These are phyloP conservation scores for Papilio gigon DNA, from an alignment of 2,888 invertebrate genomes.

Conservation along the genomic window DNA sequence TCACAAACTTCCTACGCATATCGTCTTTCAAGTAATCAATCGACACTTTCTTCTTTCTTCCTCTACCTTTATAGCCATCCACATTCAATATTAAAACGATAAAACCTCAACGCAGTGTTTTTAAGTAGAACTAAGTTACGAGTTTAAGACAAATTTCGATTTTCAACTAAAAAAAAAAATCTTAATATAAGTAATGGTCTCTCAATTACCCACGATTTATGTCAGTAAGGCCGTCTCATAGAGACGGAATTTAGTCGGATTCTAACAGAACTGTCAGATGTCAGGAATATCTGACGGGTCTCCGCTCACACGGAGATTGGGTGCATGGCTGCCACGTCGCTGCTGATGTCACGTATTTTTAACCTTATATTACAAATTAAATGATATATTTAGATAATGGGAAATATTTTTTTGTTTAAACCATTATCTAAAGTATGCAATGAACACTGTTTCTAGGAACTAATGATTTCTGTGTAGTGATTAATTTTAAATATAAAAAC, in stretches of 20 bases:
- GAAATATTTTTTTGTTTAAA: background rate
- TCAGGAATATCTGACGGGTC: conserved; percentile 28
- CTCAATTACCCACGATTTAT: conserved; percentile 22
- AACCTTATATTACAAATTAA: background rate
- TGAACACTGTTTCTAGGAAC: background rate
- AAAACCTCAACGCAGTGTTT: too few species aligned
- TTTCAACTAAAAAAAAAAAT: too few species aligned
- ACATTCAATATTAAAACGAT: too few species aligned
- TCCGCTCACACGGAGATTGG: conserved; percentile 8
- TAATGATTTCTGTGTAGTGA: background rate
- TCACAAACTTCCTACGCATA: too few species aligned
- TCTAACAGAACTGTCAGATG: conserved; percentile 30
- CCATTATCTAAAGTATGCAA: background rate
- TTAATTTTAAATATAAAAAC: background rate
- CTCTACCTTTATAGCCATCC: too few species aligned
- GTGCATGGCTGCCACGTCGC: background rate
- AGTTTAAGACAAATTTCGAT: too few species aligned
- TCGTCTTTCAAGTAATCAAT: too few species aligned
- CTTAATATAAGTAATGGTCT: background rate
- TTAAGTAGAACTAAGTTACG: too few species aligned
- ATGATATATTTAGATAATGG: background rate
- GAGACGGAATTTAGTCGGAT: conserved; percentile 21
- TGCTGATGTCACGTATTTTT: conserved; percentile 11
- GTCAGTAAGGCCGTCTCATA: conserved; percentile 27
- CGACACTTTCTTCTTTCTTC: too few species aligned